These are phyloP conservation scores for Liposcelis brunnea DNA, from an alignment of 2,888 invertebrate genomes.

Conservation along the genomic window DNA sequence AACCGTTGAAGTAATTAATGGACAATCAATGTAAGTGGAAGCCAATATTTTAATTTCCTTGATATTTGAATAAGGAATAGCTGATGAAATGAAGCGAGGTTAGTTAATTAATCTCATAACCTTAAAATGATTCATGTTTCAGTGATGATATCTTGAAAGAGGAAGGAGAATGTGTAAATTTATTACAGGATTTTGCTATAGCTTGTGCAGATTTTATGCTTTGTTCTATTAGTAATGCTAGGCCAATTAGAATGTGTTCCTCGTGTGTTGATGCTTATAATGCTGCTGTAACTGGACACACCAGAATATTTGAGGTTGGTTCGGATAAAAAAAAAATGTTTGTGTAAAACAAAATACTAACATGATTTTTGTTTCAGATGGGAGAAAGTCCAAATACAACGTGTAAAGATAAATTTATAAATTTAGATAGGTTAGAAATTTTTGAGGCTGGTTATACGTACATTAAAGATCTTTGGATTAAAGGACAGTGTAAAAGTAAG, in stretches of 20 bases:
- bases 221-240: constrained; percentile 40
- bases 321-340: background rate
- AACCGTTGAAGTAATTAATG: too few species aligned
- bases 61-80: too few species aligned
- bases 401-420: constrained; percentile 39
- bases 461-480: constrained; percentile 37
- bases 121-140: too few species aligned
- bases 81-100: too few species aligned
- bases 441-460: constrained; percentile 37
- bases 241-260: constrained; percentile 43
- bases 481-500: constrained; percentile 44
- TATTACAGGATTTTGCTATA: constrained; percentile 30
- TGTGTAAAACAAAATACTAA: background rate
- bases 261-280: constrained; percentile 37
- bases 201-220: constrained; percentile 38
- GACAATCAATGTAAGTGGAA: too few species aligned
- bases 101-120: too few species aligned
- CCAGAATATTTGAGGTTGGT: constrained; percentile 29
- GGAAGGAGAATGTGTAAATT: constrained; percentile 15
- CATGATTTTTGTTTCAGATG: constrained; percentile 18
- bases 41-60: too few species aligned
- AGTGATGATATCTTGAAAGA: background rate
- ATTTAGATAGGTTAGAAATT: constrained; percentile 43
- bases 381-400: constrained; percentile 31
- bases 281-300: constrained; percentile 31